Base-by-base conservation (phyloP, 2,888 invertebrate species). In the Zele albiditarsus region DNA sequence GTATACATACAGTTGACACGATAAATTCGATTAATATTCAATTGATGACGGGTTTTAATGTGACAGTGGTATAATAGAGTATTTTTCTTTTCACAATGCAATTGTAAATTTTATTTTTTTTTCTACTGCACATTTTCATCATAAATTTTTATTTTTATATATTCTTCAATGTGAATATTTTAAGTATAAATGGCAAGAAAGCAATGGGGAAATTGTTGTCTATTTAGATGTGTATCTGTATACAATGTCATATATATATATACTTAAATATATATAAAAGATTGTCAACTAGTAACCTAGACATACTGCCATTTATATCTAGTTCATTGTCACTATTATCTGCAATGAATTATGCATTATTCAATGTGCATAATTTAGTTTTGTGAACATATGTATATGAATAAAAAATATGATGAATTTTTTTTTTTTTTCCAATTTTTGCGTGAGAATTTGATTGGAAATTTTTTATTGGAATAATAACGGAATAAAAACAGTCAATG, bases 311-410 rank as follows among this genome's bases (percentile, higher is more conserved):
- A 74, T 74, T 71, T 78, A 81, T 83, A 87, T 86, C 83, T 86
- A 83, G 86, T 86, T 87, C 87, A 87, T 86, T 87, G 87, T 86
- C 87, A 83, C 81, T 80, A 82, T 81, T 80, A 78, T 71, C n/a
- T 10, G n/a, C 12, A 20, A 63, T 23, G 23, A 63, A 63, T 63
- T 38, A 33, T 63, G 38, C 23, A 23, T 31, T 63, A 10, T 12
- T 10, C 28, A 60, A n/a, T 60, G 60, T 60, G 57, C 28, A 53
- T 53, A 53, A 53, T 53, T 53, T 53, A 53, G n/a, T 53, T 53
- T 53, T 53, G 20, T 20, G 2, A 53, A 53, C 23, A 53, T 20
- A 53, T 53, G 20, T 20, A 8, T 20, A 53, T 53, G n/a, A 53
- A 10, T 10, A 53, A 70, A 31, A 53, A 31, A 23, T 53, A 53